Evolutionary conservation across 2,797 vertebrate species (phyloP).

Genomic region (Pangasius macronema): DNA sequence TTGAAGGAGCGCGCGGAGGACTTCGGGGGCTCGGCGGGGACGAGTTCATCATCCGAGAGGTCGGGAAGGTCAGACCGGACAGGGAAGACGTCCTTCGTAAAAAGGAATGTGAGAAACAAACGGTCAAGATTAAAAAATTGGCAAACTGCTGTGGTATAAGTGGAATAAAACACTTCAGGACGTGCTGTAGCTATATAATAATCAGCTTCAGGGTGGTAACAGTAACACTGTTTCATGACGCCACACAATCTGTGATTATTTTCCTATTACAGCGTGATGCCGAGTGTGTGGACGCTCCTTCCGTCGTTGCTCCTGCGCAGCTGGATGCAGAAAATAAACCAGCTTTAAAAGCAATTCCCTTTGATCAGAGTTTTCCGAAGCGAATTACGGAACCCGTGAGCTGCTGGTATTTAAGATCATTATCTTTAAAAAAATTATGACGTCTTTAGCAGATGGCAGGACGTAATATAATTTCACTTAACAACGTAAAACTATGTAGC

Average conservation of each 20-base stretch:
- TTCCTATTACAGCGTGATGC: not conserved
- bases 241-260: not conserved
- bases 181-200: not conserved
- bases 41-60: conserved; percentile 83
- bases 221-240: not conserved
- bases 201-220: not conserved
- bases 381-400: not conserved
- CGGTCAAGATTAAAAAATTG: not conserved
- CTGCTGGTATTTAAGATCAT: not conserved
- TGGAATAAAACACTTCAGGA: not conserved
- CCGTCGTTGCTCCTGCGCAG: not conserved
- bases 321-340: too few species aligned
- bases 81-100: conserved; percentile 79
- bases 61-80: conserved; percentile 87
- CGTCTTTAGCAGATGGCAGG: not conserved
- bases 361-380: not conserved
- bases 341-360: not conserved
- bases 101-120: not conserved
- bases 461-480: not conserved
- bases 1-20: conserved; percentile 78
- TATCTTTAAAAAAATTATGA: not conserved
- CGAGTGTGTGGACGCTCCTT: not conserved
- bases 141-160: not conserved
- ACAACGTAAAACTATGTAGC: not conserved
- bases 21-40: conserved; percentile 69